Conservation (phyloP, 2,888 invertebrate species). For the Shargacucullia verbasci region DNA sequence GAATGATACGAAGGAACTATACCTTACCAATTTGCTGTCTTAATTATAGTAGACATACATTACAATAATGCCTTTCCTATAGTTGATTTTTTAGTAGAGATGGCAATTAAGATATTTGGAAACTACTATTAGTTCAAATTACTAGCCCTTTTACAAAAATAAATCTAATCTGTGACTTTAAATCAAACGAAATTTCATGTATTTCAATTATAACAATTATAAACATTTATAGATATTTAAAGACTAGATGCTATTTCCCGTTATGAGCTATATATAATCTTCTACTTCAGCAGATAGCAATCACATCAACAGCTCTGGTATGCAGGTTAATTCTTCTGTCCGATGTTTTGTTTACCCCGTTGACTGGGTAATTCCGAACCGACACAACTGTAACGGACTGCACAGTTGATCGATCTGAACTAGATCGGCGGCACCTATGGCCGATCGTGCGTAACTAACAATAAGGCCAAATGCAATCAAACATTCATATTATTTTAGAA, state of each 20-base stretch:
- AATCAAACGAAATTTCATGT: too few relatives aligned
- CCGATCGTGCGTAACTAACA: constrained; percentile 51
- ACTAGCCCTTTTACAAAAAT: too few relatives aligned
- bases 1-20: constrained; percentile 11
- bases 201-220: too few relatives aligned
- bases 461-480: constrained; percentile 51
- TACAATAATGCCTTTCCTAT: too few relatives aligned
- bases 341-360: constrained; percentile 45
- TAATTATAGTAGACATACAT: background rate
- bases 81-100: too few relatives aligned
- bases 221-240: too few relatives aligned
- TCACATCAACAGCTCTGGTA: constrained; percentile 8
- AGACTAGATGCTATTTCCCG: too few relatives aligned
- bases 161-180: too few relatives aligned
- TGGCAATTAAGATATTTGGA: too few relatives aligned
- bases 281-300: background rate
- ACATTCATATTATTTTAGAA: constrained; percentile 43
- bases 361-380: constrained; percentile 21
- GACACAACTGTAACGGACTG: constrained; percentile 45
- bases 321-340: constrained; percentile 26
- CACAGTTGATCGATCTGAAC: constrained; percentile 51
- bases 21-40: constrained; percentile 2
- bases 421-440: constrained; percentile 44
- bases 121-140: too few relatives aligned
- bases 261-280: too few relatives aligned